A percentile compares a stretch with the other conserved stretches of the same genome.
phyloP scores from a whole-genome alignment of 2,888 invertebrate species.

The Lasioglossum oenotherae region DNA sequence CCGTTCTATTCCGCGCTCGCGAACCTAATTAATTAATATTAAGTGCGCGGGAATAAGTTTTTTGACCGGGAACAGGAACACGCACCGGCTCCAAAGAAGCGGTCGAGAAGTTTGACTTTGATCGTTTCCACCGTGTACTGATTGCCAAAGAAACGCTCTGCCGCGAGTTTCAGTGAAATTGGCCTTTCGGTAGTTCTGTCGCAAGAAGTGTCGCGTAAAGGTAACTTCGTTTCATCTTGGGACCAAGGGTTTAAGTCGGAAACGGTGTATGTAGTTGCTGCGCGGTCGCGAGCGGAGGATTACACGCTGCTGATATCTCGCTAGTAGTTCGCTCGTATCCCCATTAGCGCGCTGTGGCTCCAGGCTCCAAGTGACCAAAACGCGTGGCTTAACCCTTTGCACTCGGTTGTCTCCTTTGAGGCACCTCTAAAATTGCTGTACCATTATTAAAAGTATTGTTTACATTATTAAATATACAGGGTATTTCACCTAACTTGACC shows the following conservation, averaged over 20 bases:
- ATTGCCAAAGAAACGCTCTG: neutral
- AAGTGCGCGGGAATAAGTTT: neutral
- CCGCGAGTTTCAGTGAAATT: neutral
- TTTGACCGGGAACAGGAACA: neutral
- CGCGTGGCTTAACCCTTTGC: too few species aligned
- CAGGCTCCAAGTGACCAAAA: too few species aligned
- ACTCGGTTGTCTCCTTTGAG: too few species aligned
- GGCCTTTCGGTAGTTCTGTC: neutral
- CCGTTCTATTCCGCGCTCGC: neutral
- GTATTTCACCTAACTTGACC: too few species aligned
- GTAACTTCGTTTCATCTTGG: neutral
- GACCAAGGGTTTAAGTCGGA: neutral
- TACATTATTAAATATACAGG: too few species aligned
- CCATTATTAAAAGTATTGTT: too few species aligned
- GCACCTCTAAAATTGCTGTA: too few species aligned
- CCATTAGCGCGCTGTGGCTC: neutral
- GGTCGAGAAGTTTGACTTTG: conserved; percentile 23
- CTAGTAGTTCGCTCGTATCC: neutral
- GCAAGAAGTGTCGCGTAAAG: neutral
- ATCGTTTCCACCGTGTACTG: conserved; percentile 1
- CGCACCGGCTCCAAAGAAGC: neutral
- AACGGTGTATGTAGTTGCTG: neutral
- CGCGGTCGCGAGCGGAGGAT: neutral
- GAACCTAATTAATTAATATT: conserved; percentile 38
- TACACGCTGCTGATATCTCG: neutral